phyloP scores from a whole-genome alignment of 2,888 invertebrate species.

The Ganaspis brasiliensis region DNA sequence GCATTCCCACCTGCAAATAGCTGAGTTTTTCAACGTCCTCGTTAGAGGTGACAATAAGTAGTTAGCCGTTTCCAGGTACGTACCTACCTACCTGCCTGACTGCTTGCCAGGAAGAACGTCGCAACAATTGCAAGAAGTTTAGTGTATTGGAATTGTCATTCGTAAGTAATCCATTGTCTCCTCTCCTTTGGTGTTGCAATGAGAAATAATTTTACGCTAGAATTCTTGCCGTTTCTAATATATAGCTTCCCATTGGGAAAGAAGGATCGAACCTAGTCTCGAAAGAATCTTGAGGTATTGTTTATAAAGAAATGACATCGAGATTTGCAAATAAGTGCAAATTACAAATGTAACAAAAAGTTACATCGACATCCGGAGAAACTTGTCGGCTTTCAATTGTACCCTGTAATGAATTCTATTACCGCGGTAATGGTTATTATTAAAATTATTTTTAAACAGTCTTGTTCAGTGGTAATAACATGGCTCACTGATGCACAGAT shows the following conservation, averaged over 20 bases:
- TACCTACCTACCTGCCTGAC: constrained; percentile 53
- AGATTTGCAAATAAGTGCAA: background rate
- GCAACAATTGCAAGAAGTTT: constrained; percentile 44
- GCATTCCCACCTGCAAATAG: constrained; percentile 78
- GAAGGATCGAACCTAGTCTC: too few species aligned
- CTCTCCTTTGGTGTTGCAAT: background rate
- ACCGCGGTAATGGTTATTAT: constrained; percentile 12
- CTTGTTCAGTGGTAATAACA: constrained; percentile 18
- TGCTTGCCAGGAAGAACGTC: constrained; percentile 46
- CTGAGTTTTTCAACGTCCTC: constrained; percentile 73
- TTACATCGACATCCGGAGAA: constrained; percentile 23
- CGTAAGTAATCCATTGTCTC: constrained; percentile 31
- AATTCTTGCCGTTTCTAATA: constrained; percentile 11
- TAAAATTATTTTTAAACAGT: constrained; percentile 17
- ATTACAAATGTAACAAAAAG: constrained; percentile 7
- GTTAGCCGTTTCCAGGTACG: constrained; percentile 76
- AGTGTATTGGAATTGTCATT: constrained; percentile 47
- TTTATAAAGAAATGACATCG: background rate
- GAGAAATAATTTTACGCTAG: constrained; percentile 24
- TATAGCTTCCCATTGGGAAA: constrained; percentile 7
- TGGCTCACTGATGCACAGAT: constrained; percentile 1
- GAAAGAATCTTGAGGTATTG: background rate
- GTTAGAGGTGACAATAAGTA: constrained; percentile 80
- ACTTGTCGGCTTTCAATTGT: constrained; percentile 33
- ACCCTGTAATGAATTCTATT: constrained; percentile 27